Evolutionary conservation across 2,888 invertebrate genomes (phyloP), one percentile per base, ranked within the genome.

Genomic region (Pollenia amentaria): DNA sequence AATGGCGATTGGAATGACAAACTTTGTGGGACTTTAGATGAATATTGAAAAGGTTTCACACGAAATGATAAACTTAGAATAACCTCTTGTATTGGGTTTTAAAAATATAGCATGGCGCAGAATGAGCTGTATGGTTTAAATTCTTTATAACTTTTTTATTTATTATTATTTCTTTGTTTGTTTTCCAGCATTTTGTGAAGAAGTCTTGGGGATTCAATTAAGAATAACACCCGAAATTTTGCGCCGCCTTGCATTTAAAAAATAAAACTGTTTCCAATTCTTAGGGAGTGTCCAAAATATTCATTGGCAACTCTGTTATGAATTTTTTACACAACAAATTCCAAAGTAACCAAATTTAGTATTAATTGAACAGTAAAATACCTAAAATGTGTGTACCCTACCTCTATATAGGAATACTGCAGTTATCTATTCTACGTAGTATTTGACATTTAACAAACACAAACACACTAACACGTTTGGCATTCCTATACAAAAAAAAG

Each of bases 401-500:
- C 18, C 18, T 38, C 18, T 21, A 38, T 48, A 42, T 3, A 64
- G 9, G 14, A 57, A 48, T 62, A 60, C 60, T n/a, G 14, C 44
- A 42, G 53, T 60, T 79, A 53, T 21, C 42, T 69, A 44, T n/a
- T 70, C 48, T 53, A 60, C 70, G 57, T 76, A 70, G 42, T 83
- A 65, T 60, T 79, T 86, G 86, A 86, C 86, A 83, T 86, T 79
- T 83, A 38, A 46, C 55, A 77, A 18, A 57, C 75, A 73, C 14
- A 29, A 18, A 57, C 42, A n/a, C 16, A 14, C 18, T 29, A 29
- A 29, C 29, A 29, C 6, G 4, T 29, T 29, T 29, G 29, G 6
- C 85, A 79, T 85, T 86, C 80, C 75, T 60, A 83, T 76, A 70
- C 51, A 73, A 46, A 75, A 62, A 64, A 67, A 78, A 78, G 72